phyloP scores from a whole-genome alignment of 2,888 invertebrate species.

The Drosophila robusta region DNA sequence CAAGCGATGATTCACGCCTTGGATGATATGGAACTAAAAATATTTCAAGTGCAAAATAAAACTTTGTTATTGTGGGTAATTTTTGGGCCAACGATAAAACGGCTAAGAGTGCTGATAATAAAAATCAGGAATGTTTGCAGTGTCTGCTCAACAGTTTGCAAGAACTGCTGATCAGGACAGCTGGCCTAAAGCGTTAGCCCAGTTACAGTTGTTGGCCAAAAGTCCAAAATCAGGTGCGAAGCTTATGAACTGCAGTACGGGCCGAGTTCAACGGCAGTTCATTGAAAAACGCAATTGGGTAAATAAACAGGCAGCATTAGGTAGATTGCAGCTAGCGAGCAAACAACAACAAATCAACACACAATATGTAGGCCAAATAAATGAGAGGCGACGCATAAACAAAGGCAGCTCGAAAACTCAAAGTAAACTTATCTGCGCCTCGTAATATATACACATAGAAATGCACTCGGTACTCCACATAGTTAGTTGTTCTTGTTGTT shows the following conservation, averaged over 20 bases:
- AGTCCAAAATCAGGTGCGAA: conserved; percentile 13
- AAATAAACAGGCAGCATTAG: conserved; percentile 35
- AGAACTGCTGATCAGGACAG: not conserved
- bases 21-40: conserved; percentile 11
- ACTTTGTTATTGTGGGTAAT: not conserved
- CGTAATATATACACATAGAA: conserved; percentile 32
- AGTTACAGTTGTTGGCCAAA: not conserved
- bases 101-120: conserved; percentile 7
- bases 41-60: conserved; percentile 17
- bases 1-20: conserved; percentile 49
- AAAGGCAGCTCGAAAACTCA: conserved; percentile 40
- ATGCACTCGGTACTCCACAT: conserved; percentile 37
- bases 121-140: not conserved
- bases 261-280: conserved; percentile 69
- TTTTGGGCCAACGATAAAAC: conserved; percentile 32
- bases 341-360: conserved; percentile 34
- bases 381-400: conserved; percentile 56
- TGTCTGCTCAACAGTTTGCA: not conserved
- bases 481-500: not conserved
- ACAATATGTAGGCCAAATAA: conserved; percentile 69
- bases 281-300: conserved; percentile 44
- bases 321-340: conserved; percentile 30
- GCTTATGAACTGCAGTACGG: conserved; percentile 19
- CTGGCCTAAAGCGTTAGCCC: no score
- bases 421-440: conserved; percentile 54